Evolutionary conservation across 1,140 invertebrate species (phyloP), one percentile per base, ranked within the genome.

Genomic region (Gonatopus flavifemur): DNA sequence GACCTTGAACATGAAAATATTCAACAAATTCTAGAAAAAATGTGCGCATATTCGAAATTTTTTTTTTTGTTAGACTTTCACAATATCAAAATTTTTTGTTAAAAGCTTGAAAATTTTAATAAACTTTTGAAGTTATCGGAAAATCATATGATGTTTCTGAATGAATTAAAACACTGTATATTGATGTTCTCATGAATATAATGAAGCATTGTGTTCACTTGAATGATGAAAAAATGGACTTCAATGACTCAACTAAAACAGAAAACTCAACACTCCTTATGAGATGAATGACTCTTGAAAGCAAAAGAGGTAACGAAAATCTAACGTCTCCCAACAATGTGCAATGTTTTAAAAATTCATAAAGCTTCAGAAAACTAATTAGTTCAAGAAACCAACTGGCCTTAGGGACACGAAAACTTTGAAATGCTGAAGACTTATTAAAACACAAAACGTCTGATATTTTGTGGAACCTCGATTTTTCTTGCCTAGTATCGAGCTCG

Each of bases 391-490:
- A 39, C 12, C 37, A 22, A 22, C 24, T 13, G 24, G 10, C 13
- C 30, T 41, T 54, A 50, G 31, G 22, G 31, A 46, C 42, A 21
- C 32, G 49, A 39, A 62, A 53, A 42, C 25, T 47, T 60, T 50
- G 49, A 60, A 49, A 50, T 54, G 25, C 36, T 31, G 30, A 61
- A 53, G 42, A 50, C 35, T 40, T 42, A 41, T 13, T 46, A 21
- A 40, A 61, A 44, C 54, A 62, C 49, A 62, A 44, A 53, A 53
- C 52, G 61, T 47, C 44, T 49, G 37, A 25, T 25, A 39, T 47
- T 57, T 38, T 36, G 42, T 44, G 46, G 57, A 43, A 56, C 42
- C 15, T 41, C 9, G 33, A 56, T 45, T 52, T 40, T 21, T 19
- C 49, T 44, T 46, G 40, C 43, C 48, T 15, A 35, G 43, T 42